Evolutionary conservation across 2,888 invertebrate species (phyloP).

Genomic region (Drosophila macrospina): DNA sequence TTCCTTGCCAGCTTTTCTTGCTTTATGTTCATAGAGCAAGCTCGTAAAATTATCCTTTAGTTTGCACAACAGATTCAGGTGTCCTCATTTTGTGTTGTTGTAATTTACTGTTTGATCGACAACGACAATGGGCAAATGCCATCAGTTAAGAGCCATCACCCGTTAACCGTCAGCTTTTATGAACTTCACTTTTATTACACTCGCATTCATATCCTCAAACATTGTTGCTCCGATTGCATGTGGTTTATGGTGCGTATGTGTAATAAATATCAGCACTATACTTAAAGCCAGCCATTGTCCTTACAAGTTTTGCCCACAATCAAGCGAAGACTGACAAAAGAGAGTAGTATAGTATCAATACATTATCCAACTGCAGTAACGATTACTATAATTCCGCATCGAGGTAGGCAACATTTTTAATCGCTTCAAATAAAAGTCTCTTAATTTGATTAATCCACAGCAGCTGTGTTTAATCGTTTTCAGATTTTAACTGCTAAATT

Average conservation of each 20-base stretch:
- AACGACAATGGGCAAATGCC: slow-evolving; percentile 19
- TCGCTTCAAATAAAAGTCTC: not conserved
- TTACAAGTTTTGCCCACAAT: slow-evolving; percentile 40
- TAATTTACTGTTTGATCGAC: slow-evolving; percentile 60
- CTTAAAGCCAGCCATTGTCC: slow-evolving; percentile 25
- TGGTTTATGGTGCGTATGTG: slow-evolving; percentile 75
- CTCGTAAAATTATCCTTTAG: slow-evolving; percentile 62
- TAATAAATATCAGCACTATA: slow-evolving; percentile 64
- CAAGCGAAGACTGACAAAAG: slow-evolving; percentile 20
- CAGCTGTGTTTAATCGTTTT: not conserved
- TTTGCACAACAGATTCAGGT: slow-evolving; percentile 44
- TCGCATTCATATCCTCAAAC: slow-evolving; percentile 58
- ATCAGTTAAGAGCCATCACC: slow-evolving; percentile 23
- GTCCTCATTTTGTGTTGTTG: slow-evolving; percentile 42
- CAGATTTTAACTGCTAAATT: slow-evolving; percentile 1
- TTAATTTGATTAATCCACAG: not conserved
- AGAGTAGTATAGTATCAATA: not conserved
- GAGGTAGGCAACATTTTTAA: not conserved
- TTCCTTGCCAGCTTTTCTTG: slow-evolving; percentile 15
- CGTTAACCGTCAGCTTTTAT: slow-evolving; percentile 51
- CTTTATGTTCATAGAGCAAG: slow-evolving; percentile 44
- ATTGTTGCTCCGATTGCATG: slow-evolving; percentile 61
- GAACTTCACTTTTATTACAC: slow-evolving; percentile 71
- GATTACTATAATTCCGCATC: not conserved
- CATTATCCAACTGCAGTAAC: not conserved